A percentile compares a stretch with the other conserved stretches of the same genome.
These are phyloP conservation scores for Lasioglossum vierecki DNA, from an alignment of 2,888 invertebrate genomes.

Conservation along the genomic window DNA sequence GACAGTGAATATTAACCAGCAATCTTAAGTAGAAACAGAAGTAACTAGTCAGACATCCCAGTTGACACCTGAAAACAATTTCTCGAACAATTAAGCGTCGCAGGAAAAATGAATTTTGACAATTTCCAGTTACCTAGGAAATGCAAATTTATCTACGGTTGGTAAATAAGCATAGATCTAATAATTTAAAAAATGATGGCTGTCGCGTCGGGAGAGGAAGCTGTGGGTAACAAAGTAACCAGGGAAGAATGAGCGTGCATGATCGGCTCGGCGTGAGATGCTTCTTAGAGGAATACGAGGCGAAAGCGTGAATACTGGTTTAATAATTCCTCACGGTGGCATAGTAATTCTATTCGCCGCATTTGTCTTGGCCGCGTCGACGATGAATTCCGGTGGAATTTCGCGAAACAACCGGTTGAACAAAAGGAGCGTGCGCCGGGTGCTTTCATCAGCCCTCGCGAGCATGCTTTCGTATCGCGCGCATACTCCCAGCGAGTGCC, in stretches of 20 bases:
- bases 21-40: neutral
- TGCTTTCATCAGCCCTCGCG: slow-evolving; percentile 33
- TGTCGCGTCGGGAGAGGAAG: neutral
- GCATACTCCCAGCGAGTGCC: neutral
- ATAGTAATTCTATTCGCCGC: slow-evolving; percentile 50
- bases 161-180: neutral
- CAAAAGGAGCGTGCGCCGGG: slow-evolving; percentile 46
- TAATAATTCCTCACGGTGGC: slow-evolving; percentile 41
- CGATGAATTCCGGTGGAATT: slow-evolving; percentile 49
- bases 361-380: slow-evolving; percentile 48
- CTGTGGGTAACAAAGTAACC: neutral
- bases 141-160: neutral
- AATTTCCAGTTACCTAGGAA: neutral
- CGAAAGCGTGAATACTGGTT: slow-evolving; percentile 34
- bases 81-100: neutral
- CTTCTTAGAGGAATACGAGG: neutral
- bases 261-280: neutral
- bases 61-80: neutral
- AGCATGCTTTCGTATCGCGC: slow-evolving; percentile 19
- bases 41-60: neutral
- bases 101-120: neutral
- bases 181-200: neutral
- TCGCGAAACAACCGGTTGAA: slow-evolving; percentile 53
- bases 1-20: neutral
- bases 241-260: neutral